phyloP scores from a whole-genome alignment of 2,888 invertebrate species.

The Leptodirus hochenwartii region DNA sequence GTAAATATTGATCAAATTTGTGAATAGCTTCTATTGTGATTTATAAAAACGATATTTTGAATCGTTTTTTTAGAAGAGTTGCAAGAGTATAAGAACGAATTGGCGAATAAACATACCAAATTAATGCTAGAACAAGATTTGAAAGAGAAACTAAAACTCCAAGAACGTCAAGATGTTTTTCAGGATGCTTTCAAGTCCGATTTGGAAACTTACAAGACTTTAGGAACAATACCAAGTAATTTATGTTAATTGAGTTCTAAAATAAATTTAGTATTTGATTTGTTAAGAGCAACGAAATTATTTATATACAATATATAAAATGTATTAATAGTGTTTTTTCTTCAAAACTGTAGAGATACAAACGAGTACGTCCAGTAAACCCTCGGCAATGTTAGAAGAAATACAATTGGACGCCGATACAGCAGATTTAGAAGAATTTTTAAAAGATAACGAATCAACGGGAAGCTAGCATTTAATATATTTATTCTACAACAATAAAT shows the following conservation, averaged over 20 bases:
- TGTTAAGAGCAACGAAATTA: too few relatives aligned
- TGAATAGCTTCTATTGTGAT: background rate
- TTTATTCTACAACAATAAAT: background rate
- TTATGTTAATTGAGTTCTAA: constrained; percentile 4
- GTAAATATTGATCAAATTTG: background rate
- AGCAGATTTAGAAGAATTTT: constrained; percentile 42
- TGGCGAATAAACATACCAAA: constrained; percentile 37
- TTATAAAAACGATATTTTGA: background rate
- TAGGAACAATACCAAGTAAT: constrained; percentile 41
- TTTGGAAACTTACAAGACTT: constrained; percentile 40
- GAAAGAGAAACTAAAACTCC: constrained; percentile 33
- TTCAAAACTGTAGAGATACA: too few relatives aligned
- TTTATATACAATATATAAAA: too few relatives aligned
- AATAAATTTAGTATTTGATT: too few relatives aligned
- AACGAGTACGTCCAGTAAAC: too few relatives aligned
- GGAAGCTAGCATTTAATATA: constrained; percentile 1
- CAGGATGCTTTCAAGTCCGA: constrained; percentile 52
- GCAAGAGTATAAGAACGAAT: constrained; percentile 27
- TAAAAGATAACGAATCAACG: constrained; percentile 23
- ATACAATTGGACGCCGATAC: constrained; percentile 40
- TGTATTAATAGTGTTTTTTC: background rate
- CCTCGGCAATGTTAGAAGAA: constrained; percentile 35
- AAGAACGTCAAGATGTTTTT: constrained; percentile 48
- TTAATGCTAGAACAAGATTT: constrained; percentile 37
- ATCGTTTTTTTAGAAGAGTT: constrained; percentile 21